phyloP scores from a whole-genome alignment of 2,113 vertebrate species.

The Brienomyrus longianalis region DNA sequence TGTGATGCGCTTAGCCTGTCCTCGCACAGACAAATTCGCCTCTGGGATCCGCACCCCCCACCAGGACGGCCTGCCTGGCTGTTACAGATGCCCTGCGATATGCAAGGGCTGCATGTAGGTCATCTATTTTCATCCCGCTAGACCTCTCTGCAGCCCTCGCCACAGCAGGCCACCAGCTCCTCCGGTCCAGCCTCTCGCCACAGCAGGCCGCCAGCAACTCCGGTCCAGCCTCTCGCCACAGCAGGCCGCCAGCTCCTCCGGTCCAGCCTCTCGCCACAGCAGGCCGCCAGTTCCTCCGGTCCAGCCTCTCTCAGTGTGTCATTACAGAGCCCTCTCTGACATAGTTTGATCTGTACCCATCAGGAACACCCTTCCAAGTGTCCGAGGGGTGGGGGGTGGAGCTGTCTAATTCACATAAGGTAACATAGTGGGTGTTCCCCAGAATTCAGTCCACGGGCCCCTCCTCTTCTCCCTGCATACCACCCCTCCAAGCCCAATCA shows the following conservation, averaged over 20 bases:
- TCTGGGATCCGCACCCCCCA: background rate
- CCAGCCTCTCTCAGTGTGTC: background rate
- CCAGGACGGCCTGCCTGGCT: background rate
- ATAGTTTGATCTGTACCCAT: background rate
- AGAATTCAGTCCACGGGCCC: background rate
- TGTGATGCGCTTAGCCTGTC: background rate
- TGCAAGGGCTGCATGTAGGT: background rate
- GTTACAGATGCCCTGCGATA: background rate
- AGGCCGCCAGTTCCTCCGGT: too few species aligned
- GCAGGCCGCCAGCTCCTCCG: too few species aligned
- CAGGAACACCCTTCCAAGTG: background rate
- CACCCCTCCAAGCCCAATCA: background rate
- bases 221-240: too few species aligned
- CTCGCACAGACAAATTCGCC: background rate
- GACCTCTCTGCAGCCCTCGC: background rate
- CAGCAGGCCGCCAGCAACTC: too few species aligned
- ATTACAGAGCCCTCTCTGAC: background rate
- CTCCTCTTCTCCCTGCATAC: background rate
- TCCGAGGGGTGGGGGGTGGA: background rate
- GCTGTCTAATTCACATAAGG: background rate
- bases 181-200: background rate
- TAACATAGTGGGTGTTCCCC: background rate
- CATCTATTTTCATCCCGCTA: background rate
- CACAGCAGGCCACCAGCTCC: background rate
- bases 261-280: too few species aligned